Conservation (phyloP, 2,888 invertebrate species). For the Mimumesa dahlbomi region DNA sequence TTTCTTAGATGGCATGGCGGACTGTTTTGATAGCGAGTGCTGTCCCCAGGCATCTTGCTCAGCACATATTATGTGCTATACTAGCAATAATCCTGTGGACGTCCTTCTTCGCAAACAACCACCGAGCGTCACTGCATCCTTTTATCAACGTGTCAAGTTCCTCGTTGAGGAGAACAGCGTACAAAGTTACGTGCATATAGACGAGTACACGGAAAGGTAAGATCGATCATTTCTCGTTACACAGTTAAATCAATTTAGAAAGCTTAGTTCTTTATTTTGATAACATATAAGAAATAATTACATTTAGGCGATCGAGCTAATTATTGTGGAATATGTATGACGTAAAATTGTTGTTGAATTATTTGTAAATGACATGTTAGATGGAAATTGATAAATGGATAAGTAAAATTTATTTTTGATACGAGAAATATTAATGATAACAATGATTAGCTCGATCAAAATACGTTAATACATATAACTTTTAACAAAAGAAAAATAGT, state of each 20-base stretch:
- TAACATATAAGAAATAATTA: constrained; percentile 50
- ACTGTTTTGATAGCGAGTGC: constrained; percentile 99
- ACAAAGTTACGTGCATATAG: constrained; percentile 98
- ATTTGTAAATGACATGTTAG: neutral
- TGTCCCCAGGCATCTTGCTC: constrained; percentile 93
- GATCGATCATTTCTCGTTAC: constrained; percentile 78
- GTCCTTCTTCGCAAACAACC: constrained; percentile 97
- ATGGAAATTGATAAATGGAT: neutral
- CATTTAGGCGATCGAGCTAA: constrained; percentile 43
- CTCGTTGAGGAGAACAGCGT: constrained; percentile 99
- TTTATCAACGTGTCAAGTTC: constrained; percentile 98
- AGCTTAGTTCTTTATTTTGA: constrained; percentile 62
- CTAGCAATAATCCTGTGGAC: constrained; percentile 97
- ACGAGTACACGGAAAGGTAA: constrained; percentile 99
- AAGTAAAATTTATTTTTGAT: neutral
- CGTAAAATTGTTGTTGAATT: neutral
- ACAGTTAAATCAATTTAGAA: constrained; percentile 51
- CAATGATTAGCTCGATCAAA: constrained; percentile 44
- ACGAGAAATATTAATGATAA: neutral
- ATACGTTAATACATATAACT: constrained; percentile 43
- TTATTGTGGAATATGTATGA: constrained; percentile 7
- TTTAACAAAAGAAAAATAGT: constrained; percentile 44
- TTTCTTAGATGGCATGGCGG: constrained; percentile 94
- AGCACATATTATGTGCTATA: constrained; percentile 96
- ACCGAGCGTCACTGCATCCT: constrained; percentile 97